Evolutionary conservation across 2,888 invertebrate genomes (phyloP).

Genomic region (Agrochola macilenta): DNA sequence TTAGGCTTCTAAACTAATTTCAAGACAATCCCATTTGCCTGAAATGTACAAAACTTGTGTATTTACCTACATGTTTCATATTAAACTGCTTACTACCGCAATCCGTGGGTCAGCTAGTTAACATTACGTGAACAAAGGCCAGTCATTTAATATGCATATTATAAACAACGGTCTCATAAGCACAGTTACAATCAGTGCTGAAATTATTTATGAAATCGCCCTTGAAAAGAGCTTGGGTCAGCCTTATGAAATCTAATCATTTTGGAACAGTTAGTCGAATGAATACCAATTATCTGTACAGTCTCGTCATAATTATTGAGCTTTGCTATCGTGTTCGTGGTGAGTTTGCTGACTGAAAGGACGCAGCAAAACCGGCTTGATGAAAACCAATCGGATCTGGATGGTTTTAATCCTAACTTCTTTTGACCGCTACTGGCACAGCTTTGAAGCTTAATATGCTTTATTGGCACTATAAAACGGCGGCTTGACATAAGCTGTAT

Average conservation of each 20-base stretch:
- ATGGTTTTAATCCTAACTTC: constrained; percentile 15
- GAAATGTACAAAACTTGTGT: constrained; percentile 27
- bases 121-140: constrained; percentile 22
- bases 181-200: constrained; percentile 5
- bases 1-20: constrained; percentile 35
- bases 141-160: constrained; percentile 27
- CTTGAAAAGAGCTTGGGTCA: constrained; percentile 4
- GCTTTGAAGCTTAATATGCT: background rate
- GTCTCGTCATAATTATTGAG: background rate
- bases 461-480: no score
- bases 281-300: background rate
- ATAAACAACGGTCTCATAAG: constrained; percentile 26
- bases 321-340: background rate
- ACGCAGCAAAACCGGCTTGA: background rate
- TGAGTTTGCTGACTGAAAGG: background rate
- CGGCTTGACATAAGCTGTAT: no score
- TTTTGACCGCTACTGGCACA: background rate
- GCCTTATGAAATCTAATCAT: constrained; percentile 3
- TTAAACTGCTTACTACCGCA: constrained; percentile 28
- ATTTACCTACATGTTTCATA: constrained; percentile 41
- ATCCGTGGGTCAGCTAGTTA: constrained; percentile 7
- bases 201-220: constrained; percentile 22
- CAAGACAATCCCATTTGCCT: constrained; percentile 28
- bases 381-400: constrained; percentile 13
- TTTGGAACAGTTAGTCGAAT: background rate